Evolutionary conservation across 2,888 invertebrate species (phyloP), one percentile per base, ranked within the genome.

Genomic region (Plagodis pulveraria): DNA sequence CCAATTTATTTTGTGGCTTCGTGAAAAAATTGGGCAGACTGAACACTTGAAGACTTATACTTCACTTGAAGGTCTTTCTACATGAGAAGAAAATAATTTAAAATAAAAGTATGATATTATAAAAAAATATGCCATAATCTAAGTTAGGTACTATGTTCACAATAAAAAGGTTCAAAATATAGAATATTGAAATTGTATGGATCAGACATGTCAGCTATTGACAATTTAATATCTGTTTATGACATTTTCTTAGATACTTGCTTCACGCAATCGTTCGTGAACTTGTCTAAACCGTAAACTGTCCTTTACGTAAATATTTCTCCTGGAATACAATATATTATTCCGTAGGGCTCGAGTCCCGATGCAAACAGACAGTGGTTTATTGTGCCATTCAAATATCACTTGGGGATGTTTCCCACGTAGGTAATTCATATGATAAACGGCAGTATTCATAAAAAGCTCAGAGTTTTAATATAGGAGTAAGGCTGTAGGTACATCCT

Each of bases 361-460:
- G 12, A 45, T 58, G 55, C 62, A 62, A 62, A 62, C 41, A 57
- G 49, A 50, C 55, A 65, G 46, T 45, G 62, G 63, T 55, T 65
- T 58, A 61, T 58, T 62, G 55, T 56, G 43, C 57, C 56, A 52
- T 67, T 63, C 58, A 62, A 65, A 62, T 57, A 56, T 48, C 56
- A 44, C 47, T 65, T 44, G 43, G 42, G 47, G 56, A 65, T 65
- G 66, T 63, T 45, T 56, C 58, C 49, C 61, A 63, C 65, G 64
- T 65, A 63, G 64, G 64, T 65, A 64, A 67, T 66, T 71, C 66
- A 60, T 68, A 70, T 67, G 64, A 63, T 58, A 63, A 57, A 51
- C 55, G 52, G 52, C 48, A 56, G 58, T 58, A 60, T 58, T 55
- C 55, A 55, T 60, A 58, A 50, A 50, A 9, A 46, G 32, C 49